Conservation (phyloP, 2,113 vertebrate genomes). For the Parus major region DNA sequence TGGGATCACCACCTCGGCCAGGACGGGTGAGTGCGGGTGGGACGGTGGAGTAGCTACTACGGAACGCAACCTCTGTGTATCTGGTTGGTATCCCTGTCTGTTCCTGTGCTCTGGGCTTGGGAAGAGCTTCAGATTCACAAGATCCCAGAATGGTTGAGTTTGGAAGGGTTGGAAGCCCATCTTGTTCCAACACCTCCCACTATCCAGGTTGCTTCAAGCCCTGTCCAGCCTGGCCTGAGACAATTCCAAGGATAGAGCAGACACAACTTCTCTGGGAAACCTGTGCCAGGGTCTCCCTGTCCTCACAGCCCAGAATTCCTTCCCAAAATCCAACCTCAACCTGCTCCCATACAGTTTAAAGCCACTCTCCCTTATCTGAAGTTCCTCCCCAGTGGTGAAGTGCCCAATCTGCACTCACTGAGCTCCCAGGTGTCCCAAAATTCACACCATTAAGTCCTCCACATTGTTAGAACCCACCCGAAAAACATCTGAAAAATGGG, state of each 20-base stretch:
- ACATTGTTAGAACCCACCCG: not conserved
- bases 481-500: not conserved
- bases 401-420: not conserved
- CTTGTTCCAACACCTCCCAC: not conserved
- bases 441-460: not conserved
- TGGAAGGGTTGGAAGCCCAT: not conserved
- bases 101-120: not conserved
- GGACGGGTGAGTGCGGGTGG: constrained; percentile 78
- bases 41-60: accelerated
- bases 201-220: not conserved
- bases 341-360: not conserved
- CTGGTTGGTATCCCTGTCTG: not conserved
- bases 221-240: not conserved
- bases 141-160: not conserved
- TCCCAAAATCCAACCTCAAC: not conserved
- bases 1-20: constrained; percentile 83
- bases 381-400: not conserved
- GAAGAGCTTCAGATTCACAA: not conserved
- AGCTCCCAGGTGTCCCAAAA: not conserved
- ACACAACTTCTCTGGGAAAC: not conserved
- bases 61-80: not conserved
- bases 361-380: not conserved
- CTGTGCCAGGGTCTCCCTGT: not conserved
- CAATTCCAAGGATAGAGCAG: not conserved
- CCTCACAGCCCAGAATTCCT: not conserved